Conservation (phyloP, 2,113 vertebrate species). For the Ciconia stormi region DNA sequence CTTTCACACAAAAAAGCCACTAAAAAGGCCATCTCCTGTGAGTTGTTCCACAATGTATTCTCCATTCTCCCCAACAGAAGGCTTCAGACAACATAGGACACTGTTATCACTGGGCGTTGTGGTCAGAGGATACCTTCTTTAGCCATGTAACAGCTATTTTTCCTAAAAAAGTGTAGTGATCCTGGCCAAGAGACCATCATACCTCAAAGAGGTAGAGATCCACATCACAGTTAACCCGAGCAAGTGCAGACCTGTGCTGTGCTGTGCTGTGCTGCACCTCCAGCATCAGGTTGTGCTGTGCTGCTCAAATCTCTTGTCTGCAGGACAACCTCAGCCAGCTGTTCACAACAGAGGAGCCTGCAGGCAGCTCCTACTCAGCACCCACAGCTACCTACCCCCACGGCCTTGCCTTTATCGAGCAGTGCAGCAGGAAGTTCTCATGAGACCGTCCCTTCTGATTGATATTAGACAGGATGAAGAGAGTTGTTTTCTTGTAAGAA, state of each 20-base stretch:
- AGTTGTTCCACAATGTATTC: neutral
- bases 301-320: neutral
- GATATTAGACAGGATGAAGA: neutral
- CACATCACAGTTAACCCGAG: neutral
- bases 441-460: neutral
- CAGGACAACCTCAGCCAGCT: neutral
- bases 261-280: neutral
- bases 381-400: accelerated
- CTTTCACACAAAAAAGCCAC: neutral
- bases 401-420: neutral
- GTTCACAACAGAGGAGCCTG: neutral
- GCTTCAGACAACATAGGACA: neutral
- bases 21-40: neutral
- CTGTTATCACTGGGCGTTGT: neutral
- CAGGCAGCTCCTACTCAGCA: neutral
- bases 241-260: neutral
- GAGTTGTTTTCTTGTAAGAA: neutral
- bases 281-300: neutral
- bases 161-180: neutral
- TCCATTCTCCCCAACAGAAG: neutral
- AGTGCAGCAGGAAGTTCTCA: neutral
- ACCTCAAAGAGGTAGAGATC: too few species aligned
- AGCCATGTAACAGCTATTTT: neutral
- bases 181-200: neutral
- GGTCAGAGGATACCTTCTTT: neutral